Conservation (phyloP, 2,113 vertebrate genomes). For the Lepisosteus oculatus region DNA sequence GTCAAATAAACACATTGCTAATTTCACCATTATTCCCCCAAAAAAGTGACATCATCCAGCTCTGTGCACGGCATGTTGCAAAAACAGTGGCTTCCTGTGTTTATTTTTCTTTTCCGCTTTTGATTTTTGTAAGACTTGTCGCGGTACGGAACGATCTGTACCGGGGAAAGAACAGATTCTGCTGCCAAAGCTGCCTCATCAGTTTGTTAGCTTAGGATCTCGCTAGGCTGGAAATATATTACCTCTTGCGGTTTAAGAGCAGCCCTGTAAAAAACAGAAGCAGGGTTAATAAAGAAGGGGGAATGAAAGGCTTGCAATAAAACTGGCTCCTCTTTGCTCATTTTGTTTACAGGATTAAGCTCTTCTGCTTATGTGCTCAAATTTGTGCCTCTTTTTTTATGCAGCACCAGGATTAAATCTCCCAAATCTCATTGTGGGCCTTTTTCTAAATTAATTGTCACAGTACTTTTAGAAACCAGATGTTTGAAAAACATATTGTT, state of each 20-base stretch:
- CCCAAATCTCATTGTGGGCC: too few relatives aligned
- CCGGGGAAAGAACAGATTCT: constrained; percentile 28
- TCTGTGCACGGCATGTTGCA: constrained; percentile 46
- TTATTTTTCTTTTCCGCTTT: constrained; percentile 55
- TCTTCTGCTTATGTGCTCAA: neutral
- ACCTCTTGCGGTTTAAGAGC: constrained; percentile 4
- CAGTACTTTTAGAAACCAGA: too few relatives aligned
- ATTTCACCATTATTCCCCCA: constrained; percentile 29
- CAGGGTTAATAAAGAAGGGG: constrained; percentile 18
- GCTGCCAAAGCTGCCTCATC: constrained; percentile 18
- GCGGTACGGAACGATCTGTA: constrained; percentile 32
- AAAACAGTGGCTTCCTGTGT: constrained; percentile 68
- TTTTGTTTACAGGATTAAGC: constrained; percentile 4
- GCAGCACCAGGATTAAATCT: too few relatives aligned
- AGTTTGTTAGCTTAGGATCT: constrained; percentile 20
- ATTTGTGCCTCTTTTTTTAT: neutral
- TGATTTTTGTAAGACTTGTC: constrained; percentile 37
- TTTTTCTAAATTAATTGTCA: too few relatives aligned
- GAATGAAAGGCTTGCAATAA: constrained; percentile 24
- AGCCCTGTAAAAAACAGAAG: constrained; percentile 12
- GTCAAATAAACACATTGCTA: constrained; percentile 45
- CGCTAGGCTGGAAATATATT: constrained; percentile 11
- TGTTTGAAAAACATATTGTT: too few relatives aligned
- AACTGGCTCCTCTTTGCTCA: constrained; percentile 4
- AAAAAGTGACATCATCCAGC: constrained; percentile 47